phyloP scores from a whole-genome alignment of 1,140 invertebrate genomes.

The Watersipora subatra region DNA sequence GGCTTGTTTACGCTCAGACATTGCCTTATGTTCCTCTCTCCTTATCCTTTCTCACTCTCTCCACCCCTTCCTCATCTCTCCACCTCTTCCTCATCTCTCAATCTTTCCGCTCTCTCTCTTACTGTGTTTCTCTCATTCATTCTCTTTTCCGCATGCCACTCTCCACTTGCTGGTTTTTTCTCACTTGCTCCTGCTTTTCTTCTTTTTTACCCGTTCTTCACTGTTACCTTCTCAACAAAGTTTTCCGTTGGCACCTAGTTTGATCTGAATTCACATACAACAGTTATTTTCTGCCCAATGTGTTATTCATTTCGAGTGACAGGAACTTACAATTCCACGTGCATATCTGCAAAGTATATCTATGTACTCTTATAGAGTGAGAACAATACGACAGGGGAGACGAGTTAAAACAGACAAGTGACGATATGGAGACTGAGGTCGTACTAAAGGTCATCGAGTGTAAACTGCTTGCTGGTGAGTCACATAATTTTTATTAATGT shows the following conservation, averaged over 20 bases:
- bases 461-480: constrained; percentile 51
- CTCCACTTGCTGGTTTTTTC: neutral
- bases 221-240: too few species aligned
- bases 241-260: too few species aligned
- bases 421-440: constrained; percentile 71
- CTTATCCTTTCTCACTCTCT: neutral
- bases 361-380: too few species aligned
- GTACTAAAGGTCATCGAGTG: constrained; percentile 63
- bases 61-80: neutral
- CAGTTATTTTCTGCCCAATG: too few species aligned
- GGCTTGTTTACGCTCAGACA: too few species aligned
- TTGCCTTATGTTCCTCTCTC: too few species aligned
- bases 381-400: too few species aligned
- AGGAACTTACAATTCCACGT: too few species aligned
- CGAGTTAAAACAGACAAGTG: constrained; percentile 56
- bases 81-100: neutral
- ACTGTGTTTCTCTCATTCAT: neutral
- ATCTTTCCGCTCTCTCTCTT: neutral
- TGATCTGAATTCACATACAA: too few species aligned
- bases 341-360: too few species aligned
- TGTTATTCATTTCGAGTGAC: too few species aligned
- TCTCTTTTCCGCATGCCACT: neutral
- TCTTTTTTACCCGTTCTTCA: neutral
- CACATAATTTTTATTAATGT: constrained; percentile 5
- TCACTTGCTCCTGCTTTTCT: neutral